Percentiles rank a stretch among this genome's conserved stretches.
These are phyloP conservation scores for Megathymus violae DNA, from an alignment of 1,140 invertebrate species.

Conservation along the genomic window DNA sequence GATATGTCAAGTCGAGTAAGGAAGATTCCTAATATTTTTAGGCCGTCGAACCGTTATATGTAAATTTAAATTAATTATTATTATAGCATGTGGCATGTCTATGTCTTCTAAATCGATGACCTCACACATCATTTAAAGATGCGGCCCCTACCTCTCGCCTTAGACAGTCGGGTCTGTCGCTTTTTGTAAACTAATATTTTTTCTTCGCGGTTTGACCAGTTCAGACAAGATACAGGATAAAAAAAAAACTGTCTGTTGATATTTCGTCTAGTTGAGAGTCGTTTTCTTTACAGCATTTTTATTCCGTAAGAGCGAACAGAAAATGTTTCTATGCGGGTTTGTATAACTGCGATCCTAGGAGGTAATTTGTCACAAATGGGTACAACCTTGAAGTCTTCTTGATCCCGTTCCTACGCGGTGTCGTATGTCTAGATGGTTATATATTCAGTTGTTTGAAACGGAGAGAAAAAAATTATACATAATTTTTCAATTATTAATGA, in stretches of 20 bases:
- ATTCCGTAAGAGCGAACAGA: constrained; percentile 10
- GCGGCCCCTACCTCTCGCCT: constrained; percentile 62
- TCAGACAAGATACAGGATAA: constrained; percentile 36
- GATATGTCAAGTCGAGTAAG: constrained; percentile 34
- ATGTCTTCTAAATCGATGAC: constrained; percentile 69
- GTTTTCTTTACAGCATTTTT: constrained; percentile 20
- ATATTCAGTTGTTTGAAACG: constrained; percentile 58
- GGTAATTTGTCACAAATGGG: constrained; percentile 77
- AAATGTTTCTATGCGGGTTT: constrained; percentile 27
- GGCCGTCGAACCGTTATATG: constrained; percentile 46
- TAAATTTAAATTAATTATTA: constrained; percentile 25
- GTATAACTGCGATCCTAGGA: constrained; percentile 52
- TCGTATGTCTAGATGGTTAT: constrained; percentile 57
- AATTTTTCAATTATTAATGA: constrained; percentile 21
- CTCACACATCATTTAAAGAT: constrained; percentile 64
- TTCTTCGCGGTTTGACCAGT: constrained; percentile 46
- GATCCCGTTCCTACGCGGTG: constrained; percentile 74
- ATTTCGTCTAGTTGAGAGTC: constrained; percentile 25
- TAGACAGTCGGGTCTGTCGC: constrained; percentile 43
- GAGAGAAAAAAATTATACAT: constrained; percentile 46
- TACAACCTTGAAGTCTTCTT: constrained; percentile 78
- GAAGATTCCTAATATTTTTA: constrained; percentile 37
- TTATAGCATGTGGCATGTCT: constrained; percentile 35
- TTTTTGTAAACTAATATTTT: constrained; percentile 60
- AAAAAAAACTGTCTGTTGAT: constrained; percentile 42